Evolutionary conservation across 2,113 vertebrate genomes (phyloP).

Genomic region (Glaucidium brasilianum): DNA sequence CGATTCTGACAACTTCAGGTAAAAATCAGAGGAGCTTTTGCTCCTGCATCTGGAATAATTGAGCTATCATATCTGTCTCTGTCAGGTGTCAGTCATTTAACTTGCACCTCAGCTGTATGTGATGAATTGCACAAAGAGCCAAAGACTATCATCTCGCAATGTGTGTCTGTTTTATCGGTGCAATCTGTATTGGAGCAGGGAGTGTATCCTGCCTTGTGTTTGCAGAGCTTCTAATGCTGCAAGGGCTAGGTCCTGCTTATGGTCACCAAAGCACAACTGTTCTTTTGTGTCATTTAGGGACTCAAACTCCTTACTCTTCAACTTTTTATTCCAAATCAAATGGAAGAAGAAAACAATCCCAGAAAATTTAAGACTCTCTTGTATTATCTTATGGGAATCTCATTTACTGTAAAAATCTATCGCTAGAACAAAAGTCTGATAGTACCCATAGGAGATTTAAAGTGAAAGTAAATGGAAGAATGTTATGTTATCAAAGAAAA

Average conservation of each 20-base stretch:
- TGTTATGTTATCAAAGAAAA: neutral
- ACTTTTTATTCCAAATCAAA: neutral
- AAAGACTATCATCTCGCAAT: neutral
- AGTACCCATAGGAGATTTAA: neutral
- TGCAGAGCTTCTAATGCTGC: neutral
- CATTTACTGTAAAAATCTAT: neutral
- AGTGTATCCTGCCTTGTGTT: neutral
- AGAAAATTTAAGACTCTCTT: neutral
- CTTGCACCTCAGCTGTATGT: slow-evolving; percentile 2
- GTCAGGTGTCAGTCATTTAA: slow-evolving; percentile 56
- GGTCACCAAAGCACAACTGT: neutral
- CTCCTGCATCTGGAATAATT: neutral
- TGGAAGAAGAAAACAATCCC: neutral
- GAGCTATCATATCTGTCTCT: slow-evolving; percentile 47
- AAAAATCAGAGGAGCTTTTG: slow-evolving; percentile 22
- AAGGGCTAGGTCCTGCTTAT: neutral
- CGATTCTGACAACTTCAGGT: neutral
- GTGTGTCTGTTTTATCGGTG: neutral
- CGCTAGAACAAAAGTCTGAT: neutral
- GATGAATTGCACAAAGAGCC: neutral
- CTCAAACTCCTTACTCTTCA: neutral
- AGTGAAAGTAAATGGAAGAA: neutral
- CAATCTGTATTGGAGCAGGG: neutral
- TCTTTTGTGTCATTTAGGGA: neutral
- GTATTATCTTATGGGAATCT: neutral